Conservation (phyloP, 2,888 invertebrate genomes). For the Carpatolechia fugitivella region DNA sequence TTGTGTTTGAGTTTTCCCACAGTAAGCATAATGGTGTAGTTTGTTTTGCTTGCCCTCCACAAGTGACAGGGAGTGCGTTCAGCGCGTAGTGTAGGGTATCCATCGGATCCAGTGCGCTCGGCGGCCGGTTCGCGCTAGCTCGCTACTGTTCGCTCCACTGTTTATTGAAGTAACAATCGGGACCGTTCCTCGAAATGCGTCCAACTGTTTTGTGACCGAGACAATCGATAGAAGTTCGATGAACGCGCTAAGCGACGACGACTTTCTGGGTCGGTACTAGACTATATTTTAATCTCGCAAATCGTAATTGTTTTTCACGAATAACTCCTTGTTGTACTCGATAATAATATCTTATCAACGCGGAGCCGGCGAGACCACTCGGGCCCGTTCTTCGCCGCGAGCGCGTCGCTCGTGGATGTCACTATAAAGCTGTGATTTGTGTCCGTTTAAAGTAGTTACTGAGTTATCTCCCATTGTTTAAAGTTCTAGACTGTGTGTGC, state of each 20-base stretch:
- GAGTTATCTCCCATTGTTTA: conserved; percentile 42
- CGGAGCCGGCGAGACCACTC: conserved; percentile 35
- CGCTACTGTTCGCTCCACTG: conserved; percentile 35
- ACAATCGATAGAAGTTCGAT: conserved; percentile 47
- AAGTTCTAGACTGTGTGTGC: conserved; percentile 16
- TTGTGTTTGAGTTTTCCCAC: conserved; percentile 68
- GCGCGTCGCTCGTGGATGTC: conserved; percentile 46
- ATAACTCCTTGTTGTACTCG: conserved; percentile 33
- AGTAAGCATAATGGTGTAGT: conserved; percentile 66
- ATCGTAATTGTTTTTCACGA: conserved; percentile 35
- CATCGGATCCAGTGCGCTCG: conserved; percentile 48
- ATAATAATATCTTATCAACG: conserved; percentile 61
- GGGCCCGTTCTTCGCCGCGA: conserved; percentile 38
- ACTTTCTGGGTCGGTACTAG: conserved; percentile 53
- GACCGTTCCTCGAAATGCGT: conserved; percentile 35
- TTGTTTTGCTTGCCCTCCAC: conserved; percentile 61
- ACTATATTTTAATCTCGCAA: conserved; percentile 17
- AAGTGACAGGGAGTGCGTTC: conserved; percentile 39
- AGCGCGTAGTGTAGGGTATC: conserved; percentile 44
- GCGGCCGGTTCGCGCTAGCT: conserved; percentile 53
- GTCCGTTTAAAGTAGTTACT: conserved; percentile 38
- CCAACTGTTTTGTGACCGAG: conserved; percentile 30
- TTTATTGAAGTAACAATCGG: conserved; percentile 43
- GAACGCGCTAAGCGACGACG: conserved; percentile 52
- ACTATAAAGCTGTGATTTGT: conserved; percentile 45